Evolutionary conservation across 2,113 vertebrate genomes (phyloP).

Genomic region (Machaerirhynchus nigripectus): DNA sequence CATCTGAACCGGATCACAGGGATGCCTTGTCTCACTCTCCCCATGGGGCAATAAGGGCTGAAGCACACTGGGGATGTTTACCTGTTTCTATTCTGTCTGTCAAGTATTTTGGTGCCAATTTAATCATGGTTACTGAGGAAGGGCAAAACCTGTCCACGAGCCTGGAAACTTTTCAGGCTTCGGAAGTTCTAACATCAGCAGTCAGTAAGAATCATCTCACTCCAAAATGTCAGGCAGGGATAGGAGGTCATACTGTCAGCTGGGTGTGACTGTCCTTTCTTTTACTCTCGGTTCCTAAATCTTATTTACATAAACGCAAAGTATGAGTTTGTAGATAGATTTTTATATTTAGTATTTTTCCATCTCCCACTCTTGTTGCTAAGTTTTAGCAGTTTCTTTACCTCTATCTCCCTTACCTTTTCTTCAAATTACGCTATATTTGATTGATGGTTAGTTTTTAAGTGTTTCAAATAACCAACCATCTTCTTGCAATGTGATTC

Average conservation of each 20-base stretch:
- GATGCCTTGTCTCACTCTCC: neutral
- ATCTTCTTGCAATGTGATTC: neutral
- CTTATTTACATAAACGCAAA: neutral
- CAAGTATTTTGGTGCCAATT: neutral
- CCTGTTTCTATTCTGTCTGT: neutral
- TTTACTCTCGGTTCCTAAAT: neutral
- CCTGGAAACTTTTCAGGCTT: neutral
- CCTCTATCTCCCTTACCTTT: neutral
- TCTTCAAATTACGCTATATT: neutral
- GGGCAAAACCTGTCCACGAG: neutral
- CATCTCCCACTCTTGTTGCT: neutral
- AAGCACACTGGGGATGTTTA: neutral
- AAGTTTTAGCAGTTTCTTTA: neutral
- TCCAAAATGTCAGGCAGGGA: neutral
- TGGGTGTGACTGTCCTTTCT: neutral
- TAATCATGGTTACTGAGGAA: neutral
- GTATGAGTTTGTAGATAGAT: neutral
- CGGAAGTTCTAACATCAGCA: neutral
- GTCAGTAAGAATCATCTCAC: neutral
- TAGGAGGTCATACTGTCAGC: neutral
- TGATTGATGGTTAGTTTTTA: neutral
- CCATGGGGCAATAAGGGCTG: neutral
- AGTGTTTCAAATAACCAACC: neutral
- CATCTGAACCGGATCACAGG: neutral
- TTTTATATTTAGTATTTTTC: neutral